Conservation (phyloP, 2,888 invertebrate species). For the Perdita meconis region DNA sequence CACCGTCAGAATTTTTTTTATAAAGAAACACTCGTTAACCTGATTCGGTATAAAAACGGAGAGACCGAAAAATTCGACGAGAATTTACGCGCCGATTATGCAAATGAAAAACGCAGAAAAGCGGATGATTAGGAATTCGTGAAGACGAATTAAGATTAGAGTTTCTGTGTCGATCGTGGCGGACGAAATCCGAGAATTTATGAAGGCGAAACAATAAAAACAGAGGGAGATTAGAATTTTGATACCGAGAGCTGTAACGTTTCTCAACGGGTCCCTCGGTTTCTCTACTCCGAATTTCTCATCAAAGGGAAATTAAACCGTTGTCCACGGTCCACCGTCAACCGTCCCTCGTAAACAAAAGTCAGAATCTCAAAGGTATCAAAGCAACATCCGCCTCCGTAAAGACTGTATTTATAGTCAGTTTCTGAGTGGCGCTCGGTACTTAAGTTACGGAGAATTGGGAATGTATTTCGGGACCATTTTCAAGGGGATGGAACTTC, state of each 20-base stretch:
- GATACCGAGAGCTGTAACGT: conserved; percentile 10
- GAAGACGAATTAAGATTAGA: no score
- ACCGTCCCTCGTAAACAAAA: conserved; percentile 53
- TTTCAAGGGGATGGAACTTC: conserved; percentile 49
- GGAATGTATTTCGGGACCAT: conserved; percentile 54
- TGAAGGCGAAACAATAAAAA: conserved; percentile 5
- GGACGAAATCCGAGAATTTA: not conserved
- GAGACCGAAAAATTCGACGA: no score
- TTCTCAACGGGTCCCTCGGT: conserved; percentile 16
- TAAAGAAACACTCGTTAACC: no score
- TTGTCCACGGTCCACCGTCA: conserved; percentile 39
- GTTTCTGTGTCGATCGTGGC: not conserved
- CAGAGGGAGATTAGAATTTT: not conserved
- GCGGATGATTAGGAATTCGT: not conserved
- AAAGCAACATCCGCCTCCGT: conserved; percentile 52
- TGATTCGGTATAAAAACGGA: no score
- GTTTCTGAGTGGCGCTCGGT: conserved; percentile 54
- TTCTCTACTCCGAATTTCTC: conserved; percentile 36
- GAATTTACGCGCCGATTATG: no score
- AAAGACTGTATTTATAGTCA: conserved; percentile 55
- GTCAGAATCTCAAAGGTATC: conserved; percentile 55
- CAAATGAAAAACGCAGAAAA: not conserved
- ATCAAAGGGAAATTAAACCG: conserved; percentile 48
- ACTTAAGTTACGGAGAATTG: conserved; percentile 52
- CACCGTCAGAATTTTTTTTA: no score